Conservation (phyloP, 2,797 vertebrate species). For the Sebastes paucispinis region DNA sequence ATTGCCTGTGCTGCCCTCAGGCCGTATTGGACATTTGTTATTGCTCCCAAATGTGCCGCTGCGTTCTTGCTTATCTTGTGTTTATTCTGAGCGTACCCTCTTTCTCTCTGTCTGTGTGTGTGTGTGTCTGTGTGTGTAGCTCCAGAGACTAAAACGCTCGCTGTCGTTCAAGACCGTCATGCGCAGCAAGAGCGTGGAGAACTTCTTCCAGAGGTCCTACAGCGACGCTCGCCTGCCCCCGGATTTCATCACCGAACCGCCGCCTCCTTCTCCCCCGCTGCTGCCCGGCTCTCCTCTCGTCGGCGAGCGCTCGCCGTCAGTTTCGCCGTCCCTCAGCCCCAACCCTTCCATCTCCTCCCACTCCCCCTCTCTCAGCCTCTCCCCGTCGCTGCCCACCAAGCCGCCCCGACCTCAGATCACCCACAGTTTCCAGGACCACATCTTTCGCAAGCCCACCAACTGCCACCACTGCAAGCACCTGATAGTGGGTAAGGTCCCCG, state of each 20-base stretch:
- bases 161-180: constrained; percentile 92
- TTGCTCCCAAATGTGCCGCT: constrained; percentile 30
- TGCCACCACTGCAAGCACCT: constrained; percentile 93
- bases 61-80: constrained; percentile 38
- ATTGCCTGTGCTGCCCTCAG: constrained; percentile 56
- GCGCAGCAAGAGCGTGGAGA: constrained; percentile 93
- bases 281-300: constrained; percentile 74
- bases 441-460: constrained; percentile 90
- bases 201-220: constrained; percentile 90
- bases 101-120: constrained; percentile 25
- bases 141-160: constrained; percentile 89
- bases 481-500: constrained; percentile 87
- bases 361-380: constrained; percentile 76
- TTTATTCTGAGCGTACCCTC: constrained; percentile 42
- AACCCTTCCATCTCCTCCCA: constrained; percentile 68
- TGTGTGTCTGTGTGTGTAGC: constrained; percentile 71
- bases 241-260: constrained; percentile 85
- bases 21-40: constrained; percentile 56
- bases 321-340: constrained; percentile 79
- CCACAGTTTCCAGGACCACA: constrained; percentile 91
- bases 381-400: constrained; percentile 75
- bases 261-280: constrained; percentile 77
- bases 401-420: constrained; percentile 79
- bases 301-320: constrained; percentile 73
- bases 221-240: constrained; percentile 86